Conservation (phyloP, 1,140 invertebrate genomes). For the Atta cephalotes region DNA sequence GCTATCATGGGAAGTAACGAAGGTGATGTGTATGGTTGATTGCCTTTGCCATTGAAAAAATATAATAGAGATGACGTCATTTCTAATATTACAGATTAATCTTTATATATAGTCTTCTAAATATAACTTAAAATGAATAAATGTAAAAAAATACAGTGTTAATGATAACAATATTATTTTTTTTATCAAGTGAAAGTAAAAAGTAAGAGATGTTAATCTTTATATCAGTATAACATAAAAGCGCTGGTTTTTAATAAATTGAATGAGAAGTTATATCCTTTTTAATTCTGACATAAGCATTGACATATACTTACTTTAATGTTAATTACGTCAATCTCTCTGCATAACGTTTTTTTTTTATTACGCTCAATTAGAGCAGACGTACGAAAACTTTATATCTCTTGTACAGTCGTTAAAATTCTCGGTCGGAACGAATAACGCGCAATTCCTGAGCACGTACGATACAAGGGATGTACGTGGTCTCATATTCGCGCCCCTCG, state of each 20-base stretch:
- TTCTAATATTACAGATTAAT: constrained; percentile 19
- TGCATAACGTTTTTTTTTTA: background rate
- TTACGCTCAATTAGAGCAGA: constrained; percentile 8
- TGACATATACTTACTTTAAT: background rate
- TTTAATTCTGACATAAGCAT: background rate
- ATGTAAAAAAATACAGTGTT: background rate
- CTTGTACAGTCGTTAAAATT: constrained; percentile 46
- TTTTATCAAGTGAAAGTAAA: background rate
- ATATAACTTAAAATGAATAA: background rate
- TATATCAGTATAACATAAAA: background rate
- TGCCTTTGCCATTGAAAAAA: constrained; percentile 17
- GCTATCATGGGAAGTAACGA: constrained; percentile 7
- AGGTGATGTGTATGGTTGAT: constrained; percentile 18
- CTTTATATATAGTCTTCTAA: background rate
- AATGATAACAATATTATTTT: background rate
- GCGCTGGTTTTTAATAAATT: background rate
- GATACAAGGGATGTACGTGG: constrained; percentile 28
- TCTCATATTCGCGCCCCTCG: constrained; percentile 47
- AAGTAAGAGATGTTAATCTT: background rate
- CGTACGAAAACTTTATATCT: background rate
- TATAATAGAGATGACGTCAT: constrained; percentile 44
- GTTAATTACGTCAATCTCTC: background rate
- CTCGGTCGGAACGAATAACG: background rate
- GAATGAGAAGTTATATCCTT: background rate
- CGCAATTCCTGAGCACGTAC: constrained; percentile 22